Base-by-base conservation (phyloP, 2,888 invertebrate species). In the Eilema depressum region DNA sequence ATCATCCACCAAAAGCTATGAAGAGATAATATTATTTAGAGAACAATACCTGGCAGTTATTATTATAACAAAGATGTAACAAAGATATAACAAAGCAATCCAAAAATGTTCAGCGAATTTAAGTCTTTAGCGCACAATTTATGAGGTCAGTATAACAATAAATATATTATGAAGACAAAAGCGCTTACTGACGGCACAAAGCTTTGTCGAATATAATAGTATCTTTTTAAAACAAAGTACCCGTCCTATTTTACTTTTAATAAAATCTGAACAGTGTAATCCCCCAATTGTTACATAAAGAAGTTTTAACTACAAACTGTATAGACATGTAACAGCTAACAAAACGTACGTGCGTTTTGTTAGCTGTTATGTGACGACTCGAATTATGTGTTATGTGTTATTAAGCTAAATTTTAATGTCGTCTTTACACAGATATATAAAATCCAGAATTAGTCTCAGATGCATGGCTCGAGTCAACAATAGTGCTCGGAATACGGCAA, bases 121-220 rank as follows among this genome's bases (percentile, higher is more conserved):
- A 8, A 37, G 37, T 63, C 47, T 71, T 23, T 2, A 30, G 41
- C 63, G 59, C 67, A 66, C 70, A 70, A 78, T 79, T 80, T 71
- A 69, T 53, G 59, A 70, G 59, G 53, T 63, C 57, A 26, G 63
- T 57, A 59, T 67, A 57, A 71, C 63, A 75, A 72, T 80, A 75
- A 71, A 75, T 73, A 73, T 12, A 66, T 73, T 73, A 70, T 11
- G 10, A 33, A 73, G 63, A 79, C 75, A 73, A 79, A 73, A 12
- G 73, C 61, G 41, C 20, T 72, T 26, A 78, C 73, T 63, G 74
- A 73, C 64, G 63, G 67, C 47, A 28, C 25, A 25, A 53, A 63
- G 69, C 75, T 75, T 75, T 53, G 66, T 53, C 71, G 77, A 75
- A 77, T 76, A 66, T 71, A 64, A 71, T 59, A 82, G 75, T 80